Percentiles rank a stretch among this genome's conserved stretches.
These are phyloP conservation scores for Tetramorium alpestre DNA, from an alignment of 1,140 invertebrate genomes.

Conservation along the genomic window DNA sequence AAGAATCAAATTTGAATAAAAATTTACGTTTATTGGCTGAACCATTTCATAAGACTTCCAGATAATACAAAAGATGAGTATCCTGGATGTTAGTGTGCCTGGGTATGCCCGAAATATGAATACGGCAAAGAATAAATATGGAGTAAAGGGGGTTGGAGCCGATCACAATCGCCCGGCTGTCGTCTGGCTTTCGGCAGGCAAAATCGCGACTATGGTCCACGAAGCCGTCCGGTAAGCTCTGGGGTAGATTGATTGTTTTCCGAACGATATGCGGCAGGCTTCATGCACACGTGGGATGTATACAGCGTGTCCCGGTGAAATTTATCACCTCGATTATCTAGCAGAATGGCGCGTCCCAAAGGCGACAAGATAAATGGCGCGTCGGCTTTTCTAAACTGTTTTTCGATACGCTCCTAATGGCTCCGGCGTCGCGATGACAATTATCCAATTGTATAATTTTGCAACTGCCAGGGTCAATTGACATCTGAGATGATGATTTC, in stretches of 20 bases:
- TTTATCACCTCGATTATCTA: conserved; percentile 61
- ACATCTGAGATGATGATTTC: neutral
- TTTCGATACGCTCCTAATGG: conserved; percentile 50
- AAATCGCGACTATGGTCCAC: conserved; percentile 39
- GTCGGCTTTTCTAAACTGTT: conserved; percentile 56
- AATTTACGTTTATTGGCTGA: neutral
- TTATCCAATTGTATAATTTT: conserved; percentile 37
- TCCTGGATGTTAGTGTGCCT: neutral
- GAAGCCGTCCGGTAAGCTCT: conserved; percentile 38
- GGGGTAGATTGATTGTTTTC: conserved; percentile 57
- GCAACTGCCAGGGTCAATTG: neutral
- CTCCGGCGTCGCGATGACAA: conserved; percentile 33
- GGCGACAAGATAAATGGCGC: conserved; percentile 52
- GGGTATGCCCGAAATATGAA: conserved; percentile 4
- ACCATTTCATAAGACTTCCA: neutral
- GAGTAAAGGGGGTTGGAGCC: neutral
- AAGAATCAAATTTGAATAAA: neutral
- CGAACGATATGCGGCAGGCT: conserved; percentile 57
- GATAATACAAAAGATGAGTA: neutral
- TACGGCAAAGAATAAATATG: conserved; percentile 16
- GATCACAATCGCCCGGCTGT: conserved; percentile 24
- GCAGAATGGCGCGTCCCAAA: conserved; percentile 55
- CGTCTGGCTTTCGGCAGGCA: conserved; percentile 43
- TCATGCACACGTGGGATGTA: conserved; percentile 58
- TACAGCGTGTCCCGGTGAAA: conserved; percentile 53